Evolutionary conservation across 2,113 vertebrate genomes (phyloP).

Genomic region (Fregata magnificens): DNA sequence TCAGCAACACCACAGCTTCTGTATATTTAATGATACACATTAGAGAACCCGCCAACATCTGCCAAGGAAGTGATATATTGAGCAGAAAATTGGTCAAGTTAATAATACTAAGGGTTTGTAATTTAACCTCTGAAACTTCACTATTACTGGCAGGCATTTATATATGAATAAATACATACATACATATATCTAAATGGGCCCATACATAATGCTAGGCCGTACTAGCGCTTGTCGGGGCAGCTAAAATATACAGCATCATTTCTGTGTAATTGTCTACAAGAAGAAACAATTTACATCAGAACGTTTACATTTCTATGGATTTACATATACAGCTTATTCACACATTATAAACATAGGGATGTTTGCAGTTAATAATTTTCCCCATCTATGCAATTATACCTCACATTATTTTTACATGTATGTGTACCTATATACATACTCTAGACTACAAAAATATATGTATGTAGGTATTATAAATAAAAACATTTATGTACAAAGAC

Average conservation of each 20-base stretch:
- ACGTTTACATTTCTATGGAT: background rate
- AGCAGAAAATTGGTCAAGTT: background rate
- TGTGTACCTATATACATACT: background rate
- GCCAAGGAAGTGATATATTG: background rate
- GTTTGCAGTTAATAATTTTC: background rate
- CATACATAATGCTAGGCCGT: background rate
- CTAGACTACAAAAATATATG: background rate
- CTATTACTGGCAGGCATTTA: background rate
- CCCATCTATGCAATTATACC: background rate
- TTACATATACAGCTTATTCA: background rate
- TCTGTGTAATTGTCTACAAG: background rate
- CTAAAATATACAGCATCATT: background rate
- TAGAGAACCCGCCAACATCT: background rate
- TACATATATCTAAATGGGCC: background rate
- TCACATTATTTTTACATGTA: background rate
- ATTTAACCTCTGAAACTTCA: background rate
- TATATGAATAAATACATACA: background rate
- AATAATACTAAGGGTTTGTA: background rate
- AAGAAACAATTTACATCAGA: background rate
- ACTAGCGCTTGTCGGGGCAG: background rate
- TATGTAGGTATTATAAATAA: background rate
- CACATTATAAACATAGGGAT: background rate
- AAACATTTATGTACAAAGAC: background rate
- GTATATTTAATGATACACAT: background rate
- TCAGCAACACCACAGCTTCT: background rate